Conservation (phyloP, 2,797 vertebrate species). For the Oophaga sylvatica region DNA sequence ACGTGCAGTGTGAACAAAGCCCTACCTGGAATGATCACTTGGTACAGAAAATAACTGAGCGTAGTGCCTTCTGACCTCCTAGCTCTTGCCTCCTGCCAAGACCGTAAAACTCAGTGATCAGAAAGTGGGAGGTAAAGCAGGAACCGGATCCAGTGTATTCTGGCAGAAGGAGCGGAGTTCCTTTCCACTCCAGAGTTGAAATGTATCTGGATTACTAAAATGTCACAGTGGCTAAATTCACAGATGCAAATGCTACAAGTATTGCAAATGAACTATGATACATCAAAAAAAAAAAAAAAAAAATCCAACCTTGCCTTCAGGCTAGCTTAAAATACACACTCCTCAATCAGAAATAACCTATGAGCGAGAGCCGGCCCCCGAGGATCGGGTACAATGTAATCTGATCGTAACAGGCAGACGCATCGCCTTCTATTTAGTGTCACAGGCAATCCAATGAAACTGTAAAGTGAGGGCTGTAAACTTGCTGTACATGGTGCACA, state of each 20-base stretch:
- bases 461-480: neutral
- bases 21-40: no score
- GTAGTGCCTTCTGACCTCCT: neutral
- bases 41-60: neutral
- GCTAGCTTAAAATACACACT: neutral
- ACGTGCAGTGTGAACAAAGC: no score
- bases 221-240: constrained; percentile 56
- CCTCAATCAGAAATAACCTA: neutral
- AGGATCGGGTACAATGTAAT: no score
- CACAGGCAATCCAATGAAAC: no score
- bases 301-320: neutral
- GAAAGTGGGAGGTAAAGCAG: constrained; percentile 37
- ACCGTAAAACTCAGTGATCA: neutral
- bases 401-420: neutral
- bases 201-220: constrained; percentile 37
- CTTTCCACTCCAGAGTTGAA: constrained; percentile 28
- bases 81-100: neutral
- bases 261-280: neutral
- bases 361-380: neutral
- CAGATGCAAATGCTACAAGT: constrained; percentile 48
- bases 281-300: neutral
- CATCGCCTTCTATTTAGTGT: neutral
- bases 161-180: constrained; percentile 17
- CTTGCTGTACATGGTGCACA: neutral
- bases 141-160: constrained; percentile 52